These are phyloP conservation scores for Papilio glaucus DNA, from an alignment of 1,140 invertebrate species.

Conservation along the genomic window DNA sequence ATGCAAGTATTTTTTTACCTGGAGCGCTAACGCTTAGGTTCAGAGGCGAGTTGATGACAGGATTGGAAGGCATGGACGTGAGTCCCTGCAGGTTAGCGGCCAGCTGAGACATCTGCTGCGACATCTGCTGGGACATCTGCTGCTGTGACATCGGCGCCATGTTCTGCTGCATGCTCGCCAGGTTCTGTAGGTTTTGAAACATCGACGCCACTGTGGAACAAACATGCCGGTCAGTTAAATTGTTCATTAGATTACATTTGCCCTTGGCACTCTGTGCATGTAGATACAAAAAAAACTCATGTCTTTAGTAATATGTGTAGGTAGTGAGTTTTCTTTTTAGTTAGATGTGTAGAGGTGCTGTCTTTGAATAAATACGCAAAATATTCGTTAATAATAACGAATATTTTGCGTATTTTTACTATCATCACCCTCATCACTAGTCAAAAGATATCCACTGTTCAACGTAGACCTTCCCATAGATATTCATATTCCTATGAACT, in stretches of 20 bases:
- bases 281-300: neutral
- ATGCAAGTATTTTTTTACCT: slow-evolving; percentile 71
- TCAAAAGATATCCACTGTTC: no score
- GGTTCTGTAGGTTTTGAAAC: slow-evolving; percentile 91
- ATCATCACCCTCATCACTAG: no score
- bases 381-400: no score
- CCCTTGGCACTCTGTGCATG: neutral
- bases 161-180: slow-evolving; percentile 84
- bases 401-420: no score
- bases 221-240: slow-evolving; percentile 14
- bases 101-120: slow-evolving; percentile 87
- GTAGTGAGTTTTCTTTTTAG: no score
- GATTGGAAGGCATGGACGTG: slow-evolving; percentile 86
- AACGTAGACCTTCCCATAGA: no score
- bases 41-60: slow-evolving; percentile 90
- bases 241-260: neutral
- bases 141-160: slow-evolving; percentile 80
- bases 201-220: slow-evolving; percentile 88
- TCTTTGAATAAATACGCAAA: no score
- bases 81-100: slow-evolving; percentile 89
- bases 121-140: slow-evolving; percentile 86
- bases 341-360: no score
- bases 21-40: slow-evolving; percentile 91
- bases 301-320: neutral
- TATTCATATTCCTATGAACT: no score